A percentile compares a stretch with the other conserved stretches of the same genome.
These are phyloP conservation scores for Oedothorax gibbosus DNA, from an alignment of 1,140 invertebrate genomes.

Conservation along the genomic window DNA sequence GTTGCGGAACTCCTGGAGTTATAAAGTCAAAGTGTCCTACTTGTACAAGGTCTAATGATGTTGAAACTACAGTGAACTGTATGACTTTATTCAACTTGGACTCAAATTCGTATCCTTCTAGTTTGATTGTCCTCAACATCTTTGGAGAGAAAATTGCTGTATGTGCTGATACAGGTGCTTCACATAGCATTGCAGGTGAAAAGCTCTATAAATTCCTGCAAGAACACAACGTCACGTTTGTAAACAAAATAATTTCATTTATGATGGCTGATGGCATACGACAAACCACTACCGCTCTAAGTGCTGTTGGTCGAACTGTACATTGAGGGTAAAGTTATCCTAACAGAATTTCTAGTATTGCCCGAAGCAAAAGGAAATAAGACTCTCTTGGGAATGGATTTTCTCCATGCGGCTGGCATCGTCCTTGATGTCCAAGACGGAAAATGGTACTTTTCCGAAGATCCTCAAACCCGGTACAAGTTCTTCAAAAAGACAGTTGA, in stretches of 20 bases:
- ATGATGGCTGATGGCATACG: slow-evolving; percentile 16
- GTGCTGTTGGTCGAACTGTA: background rate
- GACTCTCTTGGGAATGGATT: background rate
- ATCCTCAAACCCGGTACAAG: slow-evolving; percentile 1
- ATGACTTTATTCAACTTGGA: background rate
- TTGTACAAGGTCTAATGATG: too few species aligned
- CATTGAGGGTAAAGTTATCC: slow-evolving; percentile 15
- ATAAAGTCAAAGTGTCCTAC: too few species aligned
- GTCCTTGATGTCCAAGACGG: background rate
- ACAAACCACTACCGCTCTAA: background rate
- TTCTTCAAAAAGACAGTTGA: slow-evolving; percentile 1
- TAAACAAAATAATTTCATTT: slow-evolving; percentile 7
- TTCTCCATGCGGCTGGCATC: slow-evolving; percentile 13
- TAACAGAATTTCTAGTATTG: background rate
- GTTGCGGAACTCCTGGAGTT: too few species aligned
- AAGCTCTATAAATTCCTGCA: slow-evolving; percentile 6
- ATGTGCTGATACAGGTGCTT: slow-evolving; percentile 12
- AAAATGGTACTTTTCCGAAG: background rate
- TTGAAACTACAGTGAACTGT: slow-evolving; percentile 1
- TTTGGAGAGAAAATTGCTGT: slow-evolving; percentile 19
- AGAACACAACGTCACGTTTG: background rate
- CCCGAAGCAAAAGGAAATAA: background rate
- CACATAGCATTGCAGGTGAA: background rate
- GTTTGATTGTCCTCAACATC: slow-evolving; percentile 7
- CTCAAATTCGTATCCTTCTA: background rate